Evolutionary conservation across 2,888 invertebrate genomes (phyloP), one percentile per base, ranked within the genome.

Genomic region (Xylophagus ater): DNA sequence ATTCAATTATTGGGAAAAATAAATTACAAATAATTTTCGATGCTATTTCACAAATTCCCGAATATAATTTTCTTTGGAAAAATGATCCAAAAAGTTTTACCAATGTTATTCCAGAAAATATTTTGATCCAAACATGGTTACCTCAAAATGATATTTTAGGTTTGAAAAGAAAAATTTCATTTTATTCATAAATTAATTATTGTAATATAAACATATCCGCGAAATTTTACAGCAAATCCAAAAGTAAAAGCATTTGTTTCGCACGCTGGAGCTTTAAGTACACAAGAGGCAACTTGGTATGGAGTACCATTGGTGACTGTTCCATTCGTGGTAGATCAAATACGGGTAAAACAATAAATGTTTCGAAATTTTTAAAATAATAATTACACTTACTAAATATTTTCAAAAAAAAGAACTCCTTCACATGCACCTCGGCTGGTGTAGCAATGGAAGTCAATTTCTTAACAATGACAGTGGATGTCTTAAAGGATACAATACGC

Each of bases 91-190:
- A n/a, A n/a, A n/a, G n/a, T n/a, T n/a, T n/a, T n/a, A n/a, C n/a
- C n/a, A n/a, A n/a, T n/a, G n/a, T n/a, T n/a, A n/a, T n/a, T n/a
- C n/a, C n/a, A n/a, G n/a, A n/a, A n/a, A 72, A 72, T 48, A 54
- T 73, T 0, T 52, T 64, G 45, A 46, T 65, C 2, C 54, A 50
- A 34, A 58, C 62, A 18, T 73, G 71, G 70, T 44, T 69, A 20
- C 70, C 72, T 0, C 71, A 72, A 44, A 63, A 60, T 37, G 71
- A 70, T 46, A 53, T 72, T 32, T 48, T 72, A 12, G 62, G 70
- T 69, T 47, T 58, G 55, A n/a, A n/a, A n/a, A n/a, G n/a, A n/a
- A n/a, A n/a, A n/a, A n/a, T n/a, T n/a, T n/a, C n/a, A n/a, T n/a
- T n/a, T n/a, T n/a, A n/a, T n/a, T n/a, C n/a, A n/a, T n/a, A n/a